Evolutionary conservation across 2,797 vertebrate genomes (phyloP).

Genomic region (Pseudochirops cupreus): DNA sequence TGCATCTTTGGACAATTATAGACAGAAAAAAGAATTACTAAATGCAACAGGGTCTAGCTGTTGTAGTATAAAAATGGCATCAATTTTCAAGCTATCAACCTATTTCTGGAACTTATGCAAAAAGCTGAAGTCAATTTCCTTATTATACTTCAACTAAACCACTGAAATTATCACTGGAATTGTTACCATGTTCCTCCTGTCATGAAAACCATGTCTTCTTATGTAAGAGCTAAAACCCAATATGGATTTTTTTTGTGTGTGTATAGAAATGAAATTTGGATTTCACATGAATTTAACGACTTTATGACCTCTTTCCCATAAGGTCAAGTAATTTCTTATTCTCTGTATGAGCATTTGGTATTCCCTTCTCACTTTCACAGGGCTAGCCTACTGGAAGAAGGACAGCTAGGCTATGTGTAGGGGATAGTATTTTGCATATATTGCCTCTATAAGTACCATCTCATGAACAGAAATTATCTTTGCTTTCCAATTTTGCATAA

Average conservation of each 20-base stretch:
- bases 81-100: constrained; percentile 40
- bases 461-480: constrained; percentile 79
- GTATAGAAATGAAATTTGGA: constrained; percentile 77
- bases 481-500: constrained; percentile 79
- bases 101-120: constrained; percentile 66
- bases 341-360: constrained; percentile 71
- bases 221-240: constrained; percentile 66
- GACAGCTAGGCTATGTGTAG: constrained; percentile 51
- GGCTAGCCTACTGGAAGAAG: constrained; percentile 64
- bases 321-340: constrained; percentile 85
- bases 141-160: constrained; percentile 59
- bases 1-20: constrained; percentile 46
- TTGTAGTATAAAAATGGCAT: constrained; percentile 53
- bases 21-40: constrained; percentile 48
- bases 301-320: constrained; percentile 79
- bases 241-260: constrained; percentile 61
- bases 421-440: constrained; percentile 72
- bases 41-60: constrained; percentile 17
- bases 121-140: constrained; percentile 72
- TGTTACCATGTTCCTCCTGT: constrained; percentile 51
- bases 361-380: constrained; percentile 70
- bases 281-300: constrained; percentile 72
- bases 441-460: constrained; percentile 66
- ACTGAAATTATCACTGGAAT: constrained; percentile 65
- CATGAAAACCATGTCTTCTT: constrained; percentile 66